These are phyloP conservation scores for Apocrypta bakeri DNA, from an alignment of 1,140 invertebrate species.

Conservation along the genomic window DNA sequence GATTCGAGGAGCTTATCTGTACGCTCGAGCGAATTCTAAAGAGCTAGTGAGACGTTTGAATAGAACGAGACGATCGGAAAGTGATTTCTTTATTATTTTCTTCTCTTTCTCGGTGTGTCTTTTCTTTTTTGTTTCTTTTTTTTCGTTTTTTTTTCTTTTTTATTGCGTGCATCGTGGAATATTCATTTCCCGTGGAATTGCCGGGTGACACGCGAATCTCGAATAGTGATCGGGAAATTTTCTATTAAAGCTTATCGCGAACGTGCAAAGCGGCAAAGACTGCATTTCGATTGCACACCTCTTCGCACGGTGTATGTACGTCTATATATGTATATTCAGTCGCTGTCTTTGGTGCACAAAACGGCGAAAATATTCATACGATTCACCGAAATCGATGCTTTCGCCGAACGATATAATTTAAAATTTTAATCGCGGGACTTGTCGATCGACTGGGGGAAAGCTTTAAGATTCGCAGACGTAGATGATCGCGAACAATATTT, in stretches of 20 bases:
- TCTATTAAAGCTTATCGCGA: conserved; percentile 15
- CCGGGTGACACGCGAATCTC: conserved; percentile 8
- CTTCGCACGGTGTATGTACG: no score
- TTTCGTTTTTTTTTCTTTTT: neutral
- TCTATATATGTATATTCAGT: neutral
- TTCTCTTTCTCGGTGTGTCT: neutral
- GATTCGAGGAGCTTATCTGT: neutral
- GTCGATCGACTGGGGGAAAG: no score
- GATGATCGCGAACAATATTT: no score
- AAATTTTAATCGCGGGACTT: no score
- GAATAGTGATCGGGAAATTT: conserved; percentile 17
- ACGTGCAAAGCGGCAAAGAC: no score
- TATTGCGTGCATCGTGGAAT: neutral
- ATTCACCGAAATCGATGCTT: no score
- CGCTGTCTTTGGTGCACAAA: neutral
- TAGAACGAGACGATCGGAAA: neutral
- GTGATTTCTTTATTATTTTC: no score
- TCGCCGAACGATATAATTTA: no score
- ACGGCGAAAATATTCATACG: neutral
- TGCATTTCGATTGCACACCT: conserved; percentile 9
- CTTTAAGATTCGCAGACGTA: no score
- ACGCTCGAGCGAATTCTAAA: neutral
- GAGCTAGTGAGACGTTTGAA: neutral
- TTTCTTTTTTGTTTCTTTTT: neutral
- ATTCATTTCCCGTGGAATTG: conserved; percentile 1